Evolutionary conservation across 2,888 invertebrate genomes (phyloP).

Genomic region (Panorpa germanica): DNA sequence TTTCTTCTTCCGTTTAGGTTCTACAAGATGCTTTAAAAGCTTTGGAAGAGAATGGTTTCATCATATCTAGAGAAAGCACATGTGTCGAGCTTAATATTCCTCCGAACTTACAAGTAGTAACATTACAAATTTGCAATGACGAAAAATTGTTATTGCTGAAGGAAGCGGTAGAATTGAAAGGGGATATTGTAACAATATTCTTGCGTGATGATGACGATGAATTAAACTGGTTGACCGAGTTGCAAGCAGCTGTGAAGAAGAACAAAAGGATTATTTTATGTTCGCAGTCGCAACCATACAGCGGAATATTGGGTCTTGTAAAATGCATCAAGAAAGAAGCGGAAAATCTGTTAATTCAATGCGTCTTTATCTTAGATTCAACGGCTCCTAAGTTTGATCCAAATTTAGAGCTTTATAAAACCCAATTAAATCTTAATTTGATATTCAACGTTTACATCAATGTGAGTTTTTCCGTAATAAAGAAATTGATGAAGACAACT

Average conservation of each 20-base stretch:
- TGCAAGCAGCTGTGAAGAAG: conserved; percentile 17
- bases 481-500: too few species aligned
- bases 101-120: conserved; percentile 26
- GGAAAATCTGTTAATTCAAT: conserved; percentile 42
- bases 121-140: conserved; percentile 25
- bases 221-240: conserved; percentile 19
- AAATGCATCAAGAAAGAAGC: conserved; percentile 73
- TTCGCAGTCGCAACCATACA: conserved; percentile 42
- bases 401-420: conserved; percentile 39
- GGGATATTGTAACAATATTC: conserved; percentile 27
- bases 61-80: conserved; percentile 36
- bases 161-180: conserved; percentile 32
- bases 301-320: conserved; percentile 73
- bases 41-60: conserved; percentile 32
- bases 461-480: conserved; percentile 16
- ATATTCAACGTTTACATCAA: conserved; percentile 58
- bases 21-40: conserved; percentile 25
- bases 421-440: conserved; percentile 51
- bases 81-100: too few species aligned
- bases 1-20: too few species aligned
- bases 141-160: too few species aligned
- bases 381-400: conserved; percentile 45
- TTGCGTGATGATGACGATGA: conserved; percentile 17
- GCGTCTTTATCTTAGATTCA: conserved; percentile 41
- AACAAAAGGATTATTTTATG: conserved; percentile 33